phyloP scores from a whole-genome alignment of 2,113 vertebrate genomes.

The Dasyurus viverrinus region DNA sequence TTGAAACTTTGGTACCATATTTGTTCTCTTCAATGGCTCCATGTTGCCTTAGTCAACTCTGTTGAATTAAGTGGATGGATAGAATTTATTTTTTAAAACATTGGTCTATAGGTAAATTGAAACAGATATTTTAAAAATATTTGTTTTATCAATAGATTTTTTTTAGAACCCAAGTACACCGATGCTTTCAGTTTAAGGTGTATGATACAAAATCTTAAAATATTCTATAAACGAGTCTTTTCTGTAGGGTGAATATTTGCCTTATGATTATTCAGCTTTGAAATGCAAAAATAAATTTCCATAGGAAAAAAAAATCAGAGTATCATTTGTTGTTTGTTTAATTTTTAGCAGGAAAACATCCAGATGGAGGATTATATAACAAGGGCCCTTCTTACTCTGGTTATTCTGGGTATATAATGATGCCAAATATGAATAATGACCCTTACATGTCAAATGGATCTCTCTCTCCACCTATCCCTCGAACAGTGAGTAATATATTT shows the following conservation, averaged over 20 bases:
- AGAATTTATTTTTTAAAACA: conserved; percentile 71
- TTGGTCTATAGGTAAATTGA: conserved; percentile 66
- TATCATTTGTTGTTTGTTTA: conserved; percentile 36
- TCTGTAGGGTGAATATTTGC: conserved; percentile 21
- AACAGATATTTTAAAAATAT: conserved; percentile 74
- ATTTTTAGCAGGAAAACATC: conserved; percentile 90
- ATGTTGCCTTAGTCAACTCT: conserved; percentile 45
- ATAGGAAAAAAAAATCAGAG: background rate
- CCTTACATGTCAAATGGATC: conserved; percentile 99
- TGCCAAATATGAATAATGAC: conserved; percentile 97
- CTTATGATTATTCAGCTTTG: conserved; percentile 43
- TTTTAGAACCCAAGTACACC: conserved; percentile 42
- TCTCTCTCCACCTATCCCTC: conserved; percentile 96
- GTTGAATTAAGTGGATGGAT: conserved; percentile 68
- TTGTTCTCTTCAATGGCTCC: conserved; percentile 27
- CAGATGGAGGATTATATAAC: conserved; percentile 92
- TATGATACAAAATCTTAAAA: conserved; percentile 43
- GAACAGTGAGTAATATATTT: conserved; percentile 93
- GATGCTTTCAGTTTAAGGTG: conserved; percentile 65
- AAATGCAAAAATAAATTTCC: conserved; percentile 33
- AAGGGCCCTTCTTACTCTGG: conserved; percentile 94
- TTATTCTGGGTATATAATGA: conserved; percentile 99
- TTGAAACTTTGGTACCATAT: conserved; percentile 10
- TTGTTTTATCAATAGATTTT: conserved; percentile 62
- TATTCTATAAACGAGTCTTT: conserved; percentile 66